A percentile compares a stretch with the other conserved stretches of the same genome.
Conservation (phyloP, 2,888 invertebrate species). For the Archips xylosteana region DNA sequence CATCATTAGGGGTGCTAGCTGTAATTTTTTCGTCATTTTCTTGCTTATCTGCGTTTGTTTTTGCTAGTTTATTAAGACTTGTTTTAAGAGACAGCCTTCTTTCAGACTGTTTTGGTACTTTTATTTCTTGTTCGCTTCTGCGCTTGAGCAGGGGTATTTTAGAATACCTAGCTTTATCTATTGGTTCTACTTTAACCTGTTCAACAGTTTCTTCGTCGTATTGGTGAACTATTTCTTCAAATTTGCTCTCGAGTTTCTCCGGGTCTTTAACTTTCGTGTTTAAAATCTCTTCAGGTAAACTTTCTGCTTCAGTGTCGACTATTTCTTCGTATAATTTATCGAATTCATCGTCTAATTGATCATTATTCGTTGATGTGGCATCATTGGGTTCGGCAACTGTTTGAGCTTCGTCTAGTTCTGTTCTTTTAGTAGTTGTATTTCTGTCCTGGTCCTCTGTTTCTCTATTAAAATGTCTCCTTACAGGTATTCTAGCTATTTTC, state of each 20-base stretch:
- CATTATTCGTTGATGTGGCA: slow-evolving; percentile 3
- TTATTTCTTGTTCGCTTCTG: slow-evolving; percentile 62
- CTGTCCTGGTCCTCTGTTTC: neutral
- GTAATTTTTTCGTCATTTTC: slow-evolving; percentile 14
- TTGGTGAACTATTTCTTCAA: slow-evolving; percentile 75
- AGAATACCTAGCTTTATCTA: slow-evolving; percentile 57
- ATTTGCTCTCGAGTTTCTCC: slow-evolving; percentile 66
- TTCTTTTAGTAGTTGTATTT: neutral
- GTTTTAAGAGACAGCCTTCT: slow-evolving; percentile 43
- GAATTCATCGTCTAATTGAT: slow-evolving; percentile 68
- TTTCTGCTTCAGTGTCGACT: slow-evolving; percentile 50
- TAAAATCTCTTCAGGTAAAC: slow-evolving; percentile 52
- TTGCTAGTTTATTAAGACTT: slow-evolving; percentile 2
- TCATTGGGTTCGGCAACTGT: neutral
- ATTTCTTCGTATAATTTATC: slow-evolving; percentile 75
- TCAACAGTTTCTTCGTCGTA: slow-evolving; percentile 66
- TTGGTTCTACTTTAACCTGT: slow-evolving; percentile 34
- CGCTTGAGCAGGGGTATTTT: slow-evolving; percentile 69
- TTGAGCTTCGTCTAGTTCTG: neutral
- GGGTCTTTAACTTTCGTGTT: slow-evolving; percentile 64
- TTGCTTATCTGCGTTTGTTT: slow-evolving; percentile 7
- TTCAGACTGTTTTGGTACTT: slow-evolving; percentile 46
- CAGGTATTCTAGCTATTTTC: slow-evolving; percentile 21
- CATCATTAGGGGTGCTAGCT: slow-evolving; percentile 14
- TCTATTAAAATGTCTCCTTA: slow-evolving; percentile 21